Evolutionary conservation across 2,888 invertebrate genomes (phyloP), one percentile per base, ranked within the genome.

Genomic region (Agrenia bidenticulata): DNA sequence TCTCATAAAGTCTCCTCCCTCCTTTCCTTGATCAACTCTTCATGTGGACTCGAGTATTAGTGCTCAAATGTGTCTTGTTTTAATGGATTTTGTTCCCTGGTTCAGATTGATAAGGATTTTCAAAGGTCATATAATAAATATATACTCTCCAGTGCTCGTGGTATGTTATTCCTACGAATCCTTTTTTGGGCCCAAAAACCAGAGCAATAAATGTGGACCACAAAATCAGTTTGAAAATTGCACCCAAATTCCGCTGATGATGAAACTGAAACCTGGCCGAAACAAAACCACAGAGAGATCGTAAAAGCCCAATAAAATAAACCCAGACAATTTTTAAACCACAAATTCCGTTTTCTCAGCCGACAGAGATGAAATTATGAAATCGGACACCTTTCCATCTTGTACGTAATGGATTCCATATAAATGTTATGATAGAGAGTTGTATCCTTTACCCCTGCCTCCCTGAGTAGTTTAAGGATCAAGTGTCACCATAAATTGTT

Each of bases 221-320:
- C 45, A 15, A 45, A 45, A 45, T 45, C 45, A 45, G 45, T 45
- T 45, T 9, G 9, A 5, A 45, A 45, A 45, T 45, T 45, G 45
- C 45, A 45, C 45, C 45, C 45, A 17, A 19, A 19, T 45, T 17
- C 45, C 45, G 45, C 45, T 45, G 45, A 45, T 45, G 45, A 45
- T 45, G 45, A 45, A 45, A 45, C 45, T 45, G 19, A 45, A 45
- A 45, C 45, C n/a, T 5, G 19, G 15, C 45, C 45, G 9, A 45
- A 45, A 45, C 9, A 5, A 45, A 45, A 45, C 45, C 45, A 19
- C 45, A 45, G 15, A 45, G n/a, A n/a, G n/a, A n/a, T 45, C 5
- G n/a, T 45, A 45, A 45, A 45, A 45, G 15, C 45, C 45, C 15
- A 45, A 45, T 45, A 45, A 45, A 45, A 45, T 45, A 45, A 45